A percentile compares a stretch with the other conserved stretches of the same genome.
These are phyloP conservation scores for Coecobrya sp. DNA, from an alignment of 2,888 invertebrate species.

Conservation along the genomic window DNA sequence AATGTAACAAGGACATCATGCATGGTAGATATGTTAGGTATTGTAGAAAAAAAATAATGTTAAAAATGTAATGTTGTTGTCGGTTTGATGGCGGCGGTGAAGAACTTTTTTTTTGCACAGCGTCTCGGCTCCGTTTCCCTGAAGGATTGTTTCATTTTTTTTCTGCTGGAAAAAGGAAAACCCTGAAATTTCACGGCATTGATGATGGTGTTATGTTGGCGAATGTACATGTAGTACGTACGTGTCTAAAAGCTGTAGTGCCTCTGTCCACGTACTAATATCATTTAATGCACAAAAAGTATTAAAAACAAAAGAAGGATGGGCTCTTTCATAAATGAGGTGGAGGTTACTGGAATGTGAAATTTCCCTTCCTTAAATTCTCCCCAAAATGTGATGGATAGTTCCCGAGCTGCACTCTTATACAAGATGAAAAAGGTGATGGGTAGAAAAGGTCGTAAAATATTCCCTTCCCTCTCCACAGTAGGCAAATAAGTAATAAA, in stretches of 20 bases:
- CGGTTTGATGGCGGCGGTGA: background rate
- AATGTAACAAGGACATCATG: background rate
- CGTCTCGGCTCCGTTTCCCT: background rate
- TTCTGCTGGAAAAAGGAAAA: background rate
- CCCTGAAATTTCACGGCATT: conserved; percentile 4
- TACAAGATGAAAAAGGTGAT: no score
- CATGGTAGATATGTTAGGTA: background rate
- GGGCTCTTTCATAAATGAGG: no score
- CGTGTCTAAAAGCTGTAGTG: background rate
- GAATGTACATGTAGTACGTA: background rate
- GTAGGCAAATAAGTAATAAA: no score
- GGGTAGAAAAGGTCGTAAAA: no score
- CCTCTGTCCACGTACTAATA: no score
- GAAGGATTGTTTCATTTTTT: background rate
- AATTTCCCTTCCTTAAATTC: no score
- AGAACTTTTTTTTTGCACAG: background rate
- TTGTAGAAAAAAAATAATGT: background rate
- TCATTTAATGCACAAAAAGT: no score
- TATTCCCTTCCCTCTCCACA: no score
- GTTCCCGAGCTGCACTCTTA: no score
- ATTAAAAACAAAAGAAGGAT: no score
- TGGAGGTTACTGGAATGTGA: no score
- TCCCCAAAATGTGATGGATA: no score
- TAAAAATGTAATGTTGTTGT: background rate
- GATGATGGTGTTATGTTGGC: background rate